A percentile compares a stretch with the other conserved stretches of the same genome.
These are phyloP conservation scores for Eutrigla gurnardus DNA, from an alignment of 2,797 vertebrate species.

Conservation along the genomic window DNA sequence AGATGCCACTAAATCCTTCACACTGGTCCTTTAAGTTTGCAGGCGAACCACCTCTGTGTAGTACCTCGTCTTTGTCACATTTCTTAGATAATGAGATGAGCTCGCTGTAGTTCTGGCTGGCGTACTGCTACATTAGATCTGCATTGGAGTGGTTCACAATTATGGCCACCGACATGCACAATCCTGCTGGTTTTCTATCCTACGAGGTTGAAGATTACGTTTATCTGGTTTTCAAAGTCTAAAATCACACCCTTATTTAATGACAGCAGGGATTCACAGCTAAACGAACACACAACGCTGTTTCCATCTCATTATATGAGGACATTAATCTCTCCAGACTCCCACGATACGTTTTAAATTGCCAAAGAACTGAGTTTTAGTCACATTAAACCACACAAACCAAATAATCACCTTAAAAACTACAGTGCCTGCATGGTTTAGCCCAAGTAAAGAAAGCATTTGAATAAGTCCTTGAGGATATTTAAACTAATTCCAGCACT, in stretches of 20 bases:
- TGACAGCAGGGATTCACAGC: neutral
- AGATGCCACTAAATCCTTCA: neutral
- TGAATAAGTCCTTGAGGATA: neutral
- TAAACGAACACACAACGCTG: neutral
- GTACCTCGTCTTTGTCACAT: neutral
- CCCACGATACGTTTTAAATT: neutral
- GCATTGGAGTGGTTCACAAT: slow-evolving; percentile 19
- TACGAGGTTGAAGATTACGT: slow-evolving; percentile 32
- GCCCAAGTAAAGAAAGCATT: neutral
- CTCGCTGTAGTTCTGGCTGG: neutral
- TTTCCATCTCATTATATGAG: slow-evolving; percentile 1
- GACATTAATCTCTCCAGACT: slow-evolving; percentile 1
- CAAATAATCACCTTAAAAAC: neutral
- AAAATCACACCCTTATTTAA: slow-evolving; percentile 13
- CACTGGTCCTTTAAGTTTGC: neutral
- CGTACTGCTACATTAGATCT: slow-evolving; percentile 12
- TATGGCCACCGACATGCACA: slow-evolving; percentile 5
- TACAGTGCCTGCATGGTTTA: too few relatives aligned
- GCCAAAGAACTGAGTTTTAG: neutral
- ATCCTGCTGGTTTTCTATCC: slow-evolving; percentile 32
- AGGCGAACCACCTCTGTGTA: neutral
- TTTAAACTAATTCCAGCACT: neutral
- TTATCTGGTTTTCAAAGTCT: slow-evolving; percentile 27
- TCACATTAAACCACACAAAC: neutral
- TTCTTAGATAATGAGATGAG: slow-evolving; percentile 1